A percentile compares a stretch with the other conserved stretches of the same genome.
phyloP scores from a whole-genome alignment of 2,113 vertebrate species.

The Platysteira castanea region DNA sequence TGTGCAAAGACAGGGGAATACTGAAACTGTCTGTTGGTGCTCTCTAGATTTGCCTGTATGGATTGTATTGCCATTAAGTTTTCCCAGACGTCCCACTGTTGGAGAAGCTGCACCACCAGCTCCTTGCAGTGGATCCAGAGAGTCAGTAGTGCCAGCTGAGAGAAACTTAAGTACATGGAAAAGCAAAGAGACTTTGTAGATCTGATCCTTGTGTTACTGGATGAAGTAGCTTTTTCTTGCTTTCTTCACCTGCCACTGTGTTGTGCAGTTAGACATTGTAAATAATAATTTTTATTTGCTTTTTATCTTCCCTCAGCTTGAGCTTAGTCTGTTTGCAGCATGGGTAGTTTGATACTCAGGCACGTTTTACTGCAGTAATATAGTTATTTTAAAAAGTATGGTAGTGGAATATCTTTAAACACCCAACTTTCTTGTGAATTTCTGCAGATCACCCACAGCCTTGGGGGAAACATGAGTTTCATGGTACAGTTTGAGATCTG shows the following conservation, averaged over 20 bases:
- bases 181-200: not conserved
- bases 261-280: not conserved
- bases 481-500: not conserved
- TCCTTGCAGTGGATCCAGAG: not conserved
- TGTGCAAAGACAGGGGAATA: not conserved
- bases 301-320: not conserved
- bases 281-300: not conserved
- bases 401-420: not conserved
- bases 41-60: not conserved
- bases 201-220: not conserved
- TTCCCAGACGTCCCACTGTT: not conserved
- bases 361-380: not conserved
- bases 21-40: conserved; percentile 21
- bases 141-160: not conserved
- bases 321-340: not conserved
- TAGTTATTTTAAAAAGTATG: not conserved
- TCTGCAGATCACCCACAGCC: not conserved
- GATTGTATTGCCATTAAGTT: not conserved
- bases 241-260: not conserved
- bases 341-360: not conserved
- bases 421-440: not conserved
- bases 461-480: not conserved
- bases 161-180: not conserved
- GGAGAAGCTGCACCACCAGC: not conserved
- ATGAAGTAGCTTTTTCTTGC: not conserved